Evolutionary conservation across 2,113 vertebrate genomes (phyloP).

Genomic region (Vombatus ursinus): DNA sequence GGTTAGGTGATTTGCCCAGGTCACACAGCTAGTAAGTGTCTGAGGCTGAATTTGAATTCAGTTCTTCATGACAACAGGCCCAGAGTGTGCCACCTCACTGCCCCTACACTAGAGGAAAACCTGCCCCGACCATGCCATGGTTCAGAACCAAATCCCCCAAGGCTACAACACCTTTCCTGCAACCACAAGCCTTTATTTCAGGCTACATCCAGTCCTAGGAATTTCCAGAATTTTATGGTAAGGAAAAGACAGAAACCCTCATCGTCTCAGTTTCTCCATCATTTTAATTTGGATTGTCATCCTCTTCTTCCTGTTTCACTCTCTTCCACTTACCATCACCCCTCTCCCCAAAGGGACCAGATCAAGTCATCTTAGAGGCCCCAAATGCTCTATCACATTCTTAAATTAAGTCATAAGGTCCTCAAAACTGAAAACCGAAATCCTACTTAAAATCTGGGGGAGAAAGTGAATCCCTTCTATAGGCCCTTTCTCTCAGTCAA

Average conservation of each 20-base stretch:
- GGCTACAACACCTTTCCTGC: background rate
- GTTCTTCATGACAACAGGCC: background rate
- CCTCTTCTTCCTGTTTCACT: conserved; percentile 12
- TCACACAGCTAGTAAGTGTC: background rate
- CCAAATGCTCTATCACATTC: background rate
- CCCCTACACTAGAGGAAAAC: background rate
- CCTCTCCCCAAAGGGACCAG: background rate
- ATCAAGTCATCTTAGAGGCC: background rate
- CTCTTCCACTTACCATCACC: background rate
- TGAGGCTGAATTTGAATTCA: background rate
- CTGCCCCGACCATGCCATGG: background rate
- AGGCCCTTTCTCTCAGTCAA: background rate
- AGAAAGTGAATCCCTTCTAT: conserved; percentile 16
- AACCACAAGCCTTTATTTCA: background rate
- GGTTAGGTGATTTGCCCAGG: background rate
- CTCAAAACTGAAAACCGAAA: background rate
- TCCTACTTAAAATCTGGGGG: conserved; percentile 40
- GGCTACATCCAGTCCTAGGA: background rate
- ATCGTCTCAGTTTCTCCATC: conserved; percentile 35
- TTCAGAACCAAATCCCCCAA: background rate
- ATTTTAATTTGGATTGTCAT: conserved; percentile 10
- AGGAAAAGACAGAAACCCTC: background rate
- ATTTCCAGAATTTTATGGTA: background rate
- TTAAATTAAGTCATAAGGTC: background rate
- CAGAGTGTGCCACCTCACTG: background rate